Percentiles rank a stretch among this genome's conserved stretches.
Evolutionary conservation across 2,113 vertebrate species (phyloP).

Genomic region (Ondatra zibethicus): DNA sequence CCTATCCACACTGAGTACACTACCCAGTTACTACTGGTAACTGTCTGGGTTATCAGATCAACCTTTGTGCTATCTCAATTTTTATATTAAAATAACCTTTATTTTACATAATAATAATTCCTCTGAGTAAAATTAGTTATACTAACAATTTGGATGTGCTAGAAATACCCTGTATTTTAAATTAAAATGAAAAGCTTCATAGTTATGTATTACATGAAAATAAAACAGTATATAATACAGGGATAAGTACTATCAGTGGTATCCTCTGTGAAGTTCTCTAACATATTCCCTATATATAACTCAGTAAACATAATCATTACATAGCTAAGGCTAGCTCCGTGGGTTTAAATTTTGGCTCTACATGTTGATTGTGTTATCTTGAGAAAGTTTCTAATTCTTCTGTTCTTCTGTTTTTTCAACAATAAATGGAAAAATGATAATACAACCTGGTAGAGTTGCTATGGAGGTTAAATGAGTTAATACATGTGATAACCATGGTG

Average conservation of each 20-base stretch:
- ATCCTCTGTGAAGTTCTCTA: not conserved
- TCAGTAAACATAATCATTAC: not conserved
- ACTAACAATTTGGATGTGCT: not conserved
- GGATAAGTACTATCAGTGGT: not conserved
- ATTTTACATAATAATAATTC: not conserved
- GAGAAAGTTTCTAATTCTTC: not conserved
- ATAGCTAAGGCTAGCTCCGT: not conserved
- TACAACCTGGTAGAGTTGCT: not conserved
- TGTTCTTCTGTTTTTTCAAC: conserved; percentile 43
- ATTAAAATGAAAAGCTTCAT: not conserved
- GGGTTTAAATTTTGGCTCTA: not conserved
- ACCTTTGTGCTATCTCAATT: not conserved
- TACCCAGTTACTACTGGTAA: not conserved
- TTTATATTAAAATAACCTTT: not conserved
- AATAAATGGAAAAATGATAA: not conserved
- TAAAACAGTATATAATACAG: not conserved
- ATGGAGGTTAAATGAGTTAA: not conserved
- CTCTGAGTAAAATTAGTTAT: not conserved
- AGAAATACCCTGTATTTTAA: not conserved
- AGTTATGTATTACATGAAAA: not conserved
- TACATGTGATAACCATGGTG: not conserved
- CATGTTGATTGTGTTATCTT: not conserved
- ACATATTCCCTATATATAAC: not conserved
- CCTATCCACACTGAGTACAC: not conserved
- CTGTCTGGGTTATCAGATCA: not conserved